Evolutionary conservation across 2,888 invertebrate genomes (phyloP), one percentile per base, ranked within the genome.

Genomic region (Aporophyla lueneburgensis): DNA sequence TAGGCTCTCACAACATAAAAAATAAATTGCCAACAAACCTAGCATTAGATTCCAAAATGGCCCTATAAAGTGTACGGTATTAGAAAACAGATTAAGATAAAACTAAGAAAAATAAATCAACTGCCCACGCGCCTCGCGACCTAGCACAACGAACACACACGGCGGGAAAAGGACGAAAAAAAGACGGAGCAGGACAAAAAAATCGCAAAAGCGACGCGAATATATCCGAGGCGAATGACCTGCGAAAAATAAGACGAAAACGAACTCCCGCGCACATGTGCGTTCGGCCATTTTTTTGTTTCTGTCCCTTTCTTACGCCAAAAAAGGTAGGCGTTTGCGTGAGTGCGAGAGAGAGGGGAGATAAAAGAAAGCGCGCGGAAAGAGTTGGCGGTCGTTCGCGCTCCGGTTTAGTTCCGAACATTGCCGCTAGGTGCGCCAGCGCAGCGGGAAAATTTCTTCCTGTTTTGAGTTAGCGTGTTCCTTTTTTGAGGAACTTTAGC

Each of bases 211-310:
- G 84, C 87, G 87, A 89, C 90, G 92, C 94, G 94, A 95, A 96
- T 94, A 95, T 93, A 93, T 93, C 92, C 93, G 92, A 93, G 96
- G 95, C 91, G 92, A 96, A 96, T 93, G 96, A 96, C 94, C 95
- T 92, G 94, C 95, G 93, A 96, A 96, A 96, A 96, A 95, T 93
- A 96, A 96, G 93, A 95, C 95, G 94, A 96, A 95, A 91, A 93
- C 91, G 87, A 89, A 90, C 94, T 92, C 94, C 86, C 91, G 94
- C 93, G 95, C 96, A 96, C 96, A 96, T 96, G 95, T 96, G 96
- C 94, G 95, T 95, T 93, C 93, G 90, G 92, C 93, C 94, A 95
- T 96, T 96, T 96, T 96, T 96, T 95, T 94, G 87, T 86, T 86
- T 84, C 93, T 86, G 82, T 96, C 96, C 91, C 93, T 88, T 86